Conservation (phyloP, 2,888 invertebrate species). For the Acrobasis suavella region DNA sequence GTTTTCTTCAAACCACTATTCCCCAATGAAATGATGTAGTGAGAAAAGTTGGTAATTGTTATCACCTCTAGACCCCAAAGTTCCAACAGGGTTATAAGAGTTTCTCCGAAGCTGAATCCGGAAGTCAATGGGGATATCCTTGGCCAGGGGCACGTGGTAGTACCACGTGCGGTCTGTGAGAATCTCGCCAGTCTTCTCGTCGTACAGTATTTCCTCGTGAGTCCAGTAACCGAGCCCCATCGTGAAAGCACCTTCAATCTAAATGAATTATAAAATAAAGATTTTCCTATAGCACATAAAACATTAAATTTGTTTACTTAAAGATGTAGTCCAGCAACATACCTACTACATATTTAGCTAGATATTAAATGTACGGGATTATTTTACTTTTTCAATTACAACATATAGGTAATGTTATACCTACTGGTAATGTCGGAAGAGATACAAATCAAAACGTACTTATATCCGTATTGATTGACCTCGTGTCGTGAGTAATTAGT, state of each 20-base stretch:
- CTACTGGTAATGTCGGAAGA: background rate
- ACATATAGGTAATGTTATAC: background rate
- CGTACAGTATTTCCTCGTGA: slow-evolving; percentile 85
- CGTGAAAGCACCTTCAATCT: slow-evolving; percentile 88
- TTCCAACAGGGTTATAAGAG: slow-evolving; percentile 83
- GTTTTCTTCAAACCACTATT: background rate
- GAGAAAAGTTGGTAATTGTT: background rate
- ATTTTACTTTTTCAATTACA: background rate
- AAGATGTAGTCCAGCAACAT: too few species aligned
- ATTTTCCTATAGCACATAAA: too few species aligned
- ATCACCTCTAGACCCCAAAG: slow-evolving; percentile 58
- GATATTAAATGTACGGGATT: background rate
- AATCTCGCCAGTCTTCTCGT: slow-evolving; percentile 85
- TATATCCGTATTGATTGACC: background rate
- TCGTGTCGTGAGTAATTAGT: background rate
- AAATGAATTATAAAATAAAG: background rate
- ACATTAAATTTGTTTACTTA: too few species aligned
- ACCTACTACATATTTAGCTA: too few species aligned
- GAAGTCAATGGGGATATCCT: slow-evolving; percentile 90
- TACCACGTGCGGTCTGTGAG: slow-evolving; percentile 90
- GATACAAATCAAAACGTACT: background rate
- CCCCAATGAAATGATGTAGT: background rate
- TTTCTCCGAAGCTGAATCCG: slow-evolving; percentile 85
- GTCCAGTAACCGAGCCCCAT: slow-evolving; percentile 90
- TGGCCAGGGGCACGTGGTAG: slow-evolving; percentile 88